phyloP scores from a whole-genome alignment of 2,113 vertebrate genomes.

The Burhinus oedicnemus region DNA sequence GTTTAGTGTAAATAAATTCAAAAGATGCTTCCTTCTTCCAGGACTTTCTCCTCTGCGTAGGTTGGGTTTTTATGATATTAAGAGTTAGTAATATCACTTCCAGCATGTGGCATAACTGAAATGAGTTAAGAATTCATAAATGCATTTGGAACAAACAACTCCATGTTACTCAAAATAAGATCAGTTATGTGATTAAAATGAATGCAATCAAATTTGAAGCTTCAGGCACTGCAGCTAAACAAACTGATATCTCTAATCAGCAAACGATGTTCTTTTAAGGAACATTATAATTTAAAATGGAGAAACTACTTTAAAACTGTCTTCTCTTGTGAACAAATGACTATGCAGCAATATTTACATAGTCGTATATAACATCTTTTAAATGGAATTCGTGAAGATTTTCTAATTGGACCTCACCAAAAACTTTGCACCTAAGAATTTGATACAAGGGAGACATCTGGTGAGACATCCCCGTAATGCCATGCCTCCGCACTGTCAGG shows the following conservation, averaged over 20 bases:
- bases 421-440: not conserved
- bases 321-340: not conserved
- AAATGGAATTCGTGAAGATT: not conserved
- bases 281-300: conserved; percentile 58
- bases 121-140: conserved; percentile 33
- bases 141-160: conserved; percentile 49
- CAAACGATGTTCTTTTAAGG: conserved; percentile 44
- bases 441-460: conserved; percentile 69
- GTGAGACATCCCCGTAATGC: conserved; percentile 8
- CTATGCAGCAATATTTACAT: not conserved
- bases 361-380: not conserved
- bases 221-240: conserved; percentile 48
- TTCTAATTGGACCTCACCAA: not conserved
- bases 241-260: conserved; percentile 47
- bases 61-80: not conserved
- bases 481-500: not conserved
- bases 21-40: not conserved
- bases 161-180: conserved; percentile 55
- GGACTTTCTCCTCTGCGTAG: not conserved
- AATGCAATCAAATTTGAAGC: conserved; percentile 47
- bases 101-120: not conserved
- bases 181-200: conserved; percentile 61
- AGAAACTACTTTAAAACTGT: conserved; percentile 34
- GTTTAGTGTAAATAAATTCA: not conserved
- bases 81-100: not conserved